Evolutionary conservation across 1,140 invertebrate genomes (phyloP).

Genomic region (Lepidurus arcticus): DNA sequence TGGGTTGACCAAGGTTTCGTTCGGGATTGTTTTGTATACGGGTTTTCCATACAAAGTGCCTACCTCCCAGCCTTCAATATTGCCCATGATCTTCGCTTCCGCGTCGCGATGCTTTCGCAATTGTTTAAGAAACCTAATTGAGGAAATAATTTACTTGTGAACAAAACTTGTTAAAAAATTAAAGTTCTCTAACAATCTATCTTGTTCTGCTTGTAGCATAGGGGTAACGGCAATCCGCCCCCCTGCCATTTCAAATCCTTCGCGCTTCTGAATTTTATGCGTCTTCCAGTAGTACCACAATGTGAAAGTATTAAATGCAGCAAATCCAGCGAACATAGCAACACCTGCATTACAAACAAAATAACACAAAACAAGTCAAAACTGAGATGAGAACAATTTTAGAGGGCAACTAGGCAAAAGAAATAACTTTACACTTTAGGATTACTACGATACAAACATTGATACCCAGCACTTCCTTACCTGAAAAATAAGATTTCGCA

Average conservation of each 20-base stretch:
- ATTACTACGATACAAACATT: not conserved
- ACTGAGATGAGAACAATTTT: too few species aligned
- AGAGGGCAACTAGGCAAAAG: too few species aligned
- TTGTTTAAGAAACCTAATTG: slow-evolving; percentile 63
- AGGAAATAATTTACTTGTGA: slow-evolving; percentile 26
- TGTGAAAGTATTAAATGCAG: slow-evolving; percentile 53
- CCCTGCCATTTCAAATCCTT: slow-evolving; percentile 66
- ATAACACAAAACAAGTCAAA: slow-evolving; percentile 4
- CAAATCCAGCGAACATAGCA: slow-evolving; percentile 54
- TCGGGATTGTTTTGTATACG: slow-evolving; percentile 57
- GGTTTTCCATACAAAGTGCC: slow-evolving; percentile 79
- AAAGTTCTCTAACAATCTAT: slow-evolving; percentile 57
- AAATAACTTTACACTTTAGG: too few species aligned
- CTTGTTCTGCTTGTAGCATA: slow-evolving; percentile 69
- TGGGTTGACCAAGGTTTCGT: slow-evolving; percentile 55
- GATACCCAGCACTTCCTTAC: slow-evolving; percentile 45
- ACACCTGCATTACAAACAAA: slow-evolving; percentile 47
- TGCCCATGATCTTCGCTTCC: slow-evolving; percentile 77
- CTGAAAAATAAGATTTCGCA: slow-evolving; percentile 57
- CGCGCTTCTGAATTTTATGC: slow-evolving; percentile 48
- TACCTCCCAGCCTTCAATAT: slow-evolving; percentile 77
- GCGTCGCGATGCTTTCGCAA: slow-evolving; percentile 70
- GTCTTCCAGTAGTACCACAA: slow-evolving; percentile 55
- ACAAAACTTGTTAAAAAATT: not conserved
- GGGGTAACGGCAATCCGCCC: slow-evolving; percentile 66